phyloP scores from a whole-genome alignment of 2,113 vertebrate genomes.

The Podarcis cretensis region DNA sequence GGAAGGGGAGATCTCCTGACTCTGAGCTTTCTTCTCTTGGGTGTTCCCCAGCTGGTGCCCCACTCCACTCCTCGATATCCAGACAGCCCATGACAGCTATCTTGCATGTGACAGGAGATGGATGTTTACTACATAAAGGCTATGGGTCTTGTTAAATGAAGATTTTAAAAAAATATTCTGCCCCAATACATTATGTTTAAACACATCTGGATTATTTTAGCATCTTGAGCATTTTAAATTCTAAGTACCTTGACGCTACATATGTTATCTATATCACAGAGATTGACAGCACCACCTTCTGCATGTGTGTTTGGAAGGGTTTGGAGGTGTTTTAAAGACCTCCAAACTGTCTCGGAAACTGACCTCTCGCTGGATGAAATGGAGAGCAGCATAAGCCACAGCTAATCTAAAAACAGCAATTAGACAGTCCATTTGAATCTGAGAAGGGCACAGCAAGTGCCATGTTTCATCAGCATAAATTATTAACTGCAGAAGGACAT shows the following conservation, averaged over 20 bases:
- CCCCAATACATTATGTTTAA: not conserved
- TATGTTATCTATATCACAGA: not conserved
- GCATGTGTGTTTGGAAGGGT: not conserved
- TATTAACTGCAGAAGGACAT: constrained; percentile 73
- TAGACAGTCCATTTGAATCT: constrained; percentile 63
- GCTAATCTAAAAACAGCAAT: constrained; percentile 36
- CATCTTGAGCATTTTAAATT: not conserved
- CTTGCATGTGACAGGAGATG: not conserved
- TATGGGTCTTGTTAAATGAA: not conserved
- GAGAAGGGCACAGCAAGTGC: constrained; percentile 52
- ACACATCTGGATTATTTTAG: not conserved
- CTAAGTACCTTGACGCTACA: not conserved
- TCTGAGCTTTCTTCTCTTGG: no score
- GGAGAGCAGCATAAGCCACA: constrained; percentile 21
- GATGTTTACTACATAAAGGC: not conserved
- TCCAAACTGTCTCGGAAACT: not conserved
- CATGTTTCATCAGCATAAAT: constrained; percentile 72
- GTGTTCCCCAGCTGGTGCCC: no score
- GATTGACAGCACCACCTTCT: not conserved
- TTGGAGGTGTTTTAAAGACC: not conserved
- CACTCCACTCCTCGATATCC: no score
- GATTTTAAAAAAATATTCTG: not conserved
- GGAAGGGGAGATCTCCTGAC: no score
- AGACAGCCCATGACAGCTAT: no score
- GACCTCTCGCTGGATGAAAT: constrained; percentile 15